Percentiles rank a stretch among this genome's conserved stretches.
phyloP scores from a whole-genome alignment of 2,797 vertebrate genomes.

The Sylvia borin region DNA sequence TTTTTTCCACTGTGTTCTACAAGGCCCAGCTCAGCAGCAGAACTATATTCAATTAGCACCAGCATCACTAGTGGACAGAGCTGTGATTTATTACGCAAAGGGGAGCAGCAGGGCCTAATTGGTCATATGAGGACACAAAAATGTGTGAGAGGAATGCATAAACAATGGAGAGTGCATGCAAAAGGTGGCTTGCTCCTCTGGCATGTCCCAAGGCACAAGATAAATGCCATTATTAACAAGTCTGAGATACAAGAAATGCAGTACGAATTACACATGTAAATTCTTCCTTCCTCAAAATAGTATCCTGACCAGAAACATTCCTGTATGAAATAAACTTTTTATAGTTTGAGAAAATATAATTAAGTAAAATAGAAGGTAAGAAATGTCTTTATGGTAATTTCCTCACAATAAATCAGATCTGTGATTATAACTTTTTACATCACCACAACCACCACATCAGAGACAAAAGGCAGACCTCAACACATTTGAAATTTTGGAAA shows the following conservation, averaged over 20 bases:
- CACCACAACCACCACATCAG: neutral
- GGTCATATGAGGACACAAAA: neutral
- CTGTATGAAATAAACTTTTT: neutral
- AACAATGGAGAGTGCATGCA: neutral
- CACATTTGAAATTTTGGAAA: neutral
- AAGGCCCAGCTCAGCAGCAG: slow-evolving; percentile 49
- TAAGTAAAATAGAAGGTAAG: neutral
- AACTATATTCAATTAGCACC: slow-evolving; percentile 48
- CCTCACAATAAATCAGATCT: neutral
- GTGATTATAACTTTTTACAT: neutral
- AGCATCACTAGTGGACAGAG: slow-evolving; percentile 43
- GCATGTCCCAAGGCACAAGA: neutral
- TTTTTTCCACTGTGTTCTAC: slow-evolving; percentile 58
- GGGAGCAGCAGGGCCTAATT: slow-evolving; percentile 44
- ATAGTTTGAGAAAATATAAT: neutral
- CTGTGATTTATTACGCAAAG: slow-evolving; percentile 63
- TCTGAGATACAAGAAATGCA: neutral
- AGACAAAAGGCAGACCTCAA: neutral
- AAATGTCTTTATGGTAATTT: neutral
- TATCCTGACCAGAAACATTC: neutral
- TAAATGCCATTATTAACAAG: slow-evolving; percentile 19
- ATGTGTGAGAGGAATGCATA: slow-evolving; percentile 24
- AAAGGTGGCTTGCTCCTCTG: neutral
- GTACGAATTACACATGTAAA: neutral
- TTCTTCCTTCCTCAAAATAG: neutral